phyloP scores from a whole-genome alignment of 2,888 invertebrate genomes.

The Byasa hedistus region DNA sequence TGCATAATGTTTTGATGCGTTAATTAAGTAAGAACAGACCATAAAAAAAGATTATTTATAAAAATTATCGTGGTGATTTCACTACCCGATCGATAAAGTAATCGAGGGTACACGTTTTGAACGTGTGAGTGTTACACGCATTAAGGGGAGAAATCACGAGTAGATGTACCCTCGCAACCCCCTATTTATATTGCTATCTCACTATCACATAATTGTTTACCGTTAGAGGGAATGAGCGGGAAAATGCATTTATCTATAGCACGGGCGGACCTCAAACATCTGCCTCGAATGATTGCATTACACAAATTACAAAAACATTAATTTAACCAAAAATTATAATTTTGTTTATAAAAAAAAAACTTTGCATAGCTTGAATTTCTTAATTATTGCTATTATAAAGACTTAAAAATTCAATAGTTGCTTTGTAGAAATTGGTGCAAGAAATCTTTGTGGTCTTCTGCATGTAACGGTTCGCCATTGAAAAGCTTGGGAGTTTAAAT shows the following conservation, averaged over 20 bases:
- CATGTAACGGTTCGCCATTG: constrained; percentile 66
- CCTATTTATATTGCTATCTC: constrained; percentile 55
- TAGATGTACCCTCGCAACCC: constrained; percentile 67
- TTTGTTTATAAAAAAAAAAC: background rate
- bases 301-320: constrained; percentile 5
- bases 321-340: background rate
- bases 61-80: constrained; percentile 52
- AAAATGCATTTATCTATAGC: constrained; percentile 46
- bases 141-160: constrained; percentile 62
- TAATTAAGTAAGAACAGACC: too few species aligned
- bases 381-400: background rate
- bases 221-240: constrained; percentile 38
- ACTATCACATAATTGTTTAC: constrained; percentile 39
- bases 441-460: constrained; percentile 31
- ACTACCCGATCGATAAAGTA: constrained; percentile 64
- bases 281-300: constrained; percentile 69
- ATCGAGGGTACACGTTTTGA: constrained; percentile 55
- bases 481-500: constrained; percentile 37
- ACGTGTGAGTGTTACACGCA: constrained; percentile 43
- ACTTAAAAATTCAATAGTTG: constrained; percentile 11
- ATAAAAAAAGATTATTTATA: constrained; percentile 33
- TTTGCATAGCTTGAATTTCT: constrained; percentile 6
- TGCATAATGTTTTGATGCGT: too few species aligned
- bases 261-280: constrained; percentile 70
- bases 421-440: constrained; percentile 3